Evolutionary conservation across 2,888 invertebrate species (phyloP), one percentile per base, ranked within the genome.

Genomic region (Tachina fera): DNA sequence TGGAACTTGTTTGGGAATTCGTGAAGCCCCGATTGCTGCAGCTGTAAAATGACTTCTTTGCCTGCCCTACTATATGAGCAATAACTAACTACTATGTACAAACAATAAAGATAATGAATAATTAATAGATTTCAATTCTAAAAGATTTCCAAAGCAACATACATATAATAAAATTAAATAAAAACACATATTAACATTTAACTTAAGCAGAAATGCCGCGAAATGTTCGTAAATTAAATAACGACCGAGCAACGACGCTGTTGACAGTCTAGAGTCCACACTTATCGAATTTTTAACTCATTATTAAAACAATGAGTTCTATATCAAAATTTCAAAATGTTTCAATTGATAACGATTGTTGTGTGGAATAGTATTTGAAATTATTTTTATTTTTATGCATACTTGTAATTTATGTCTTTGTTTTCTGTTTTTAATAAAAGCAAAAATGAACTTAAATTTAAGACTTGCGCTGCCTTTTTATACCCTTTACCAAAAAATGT

Each of bases 211-310:
- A 72, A 72, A 65, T 41, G 60, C 61, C 14, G 45, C 6, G 43
- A 11, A 63, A n/a, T 39, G 31, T 70, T 74, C 16, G 39, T 43
- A 22, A n/a, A 49, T 11, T 43, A 77, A 58, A 74, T 47, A 80
- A 16, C 63, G 49, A 83, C 75, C 65, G 75, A 83, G 70, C 71
- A 71, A 82, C 72, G 71, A 9, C 56, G 22, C 78, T 72, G 49
- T 74, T 81, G 67, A 81, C 51, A 74, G 88, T 87, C 86, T 83
- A 88, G 58, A 87, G 88, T 88, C 87, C 88, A 86, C 10, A 84
- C 67, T 87, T 88, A 88, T 86, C 87, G 84, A 86, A 86, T 83
- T 76, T 84, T 74, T 76, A 79, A 77, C 80, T 78, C 43, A 75
- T 67, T 70, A 71, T 53, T 72, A 63, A 65, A 85, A 75, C 77